phyloP scores from a whole-genome alignment of 2,797 vertebrate genomes.

The Tadarida brasiliensis region DNA sequence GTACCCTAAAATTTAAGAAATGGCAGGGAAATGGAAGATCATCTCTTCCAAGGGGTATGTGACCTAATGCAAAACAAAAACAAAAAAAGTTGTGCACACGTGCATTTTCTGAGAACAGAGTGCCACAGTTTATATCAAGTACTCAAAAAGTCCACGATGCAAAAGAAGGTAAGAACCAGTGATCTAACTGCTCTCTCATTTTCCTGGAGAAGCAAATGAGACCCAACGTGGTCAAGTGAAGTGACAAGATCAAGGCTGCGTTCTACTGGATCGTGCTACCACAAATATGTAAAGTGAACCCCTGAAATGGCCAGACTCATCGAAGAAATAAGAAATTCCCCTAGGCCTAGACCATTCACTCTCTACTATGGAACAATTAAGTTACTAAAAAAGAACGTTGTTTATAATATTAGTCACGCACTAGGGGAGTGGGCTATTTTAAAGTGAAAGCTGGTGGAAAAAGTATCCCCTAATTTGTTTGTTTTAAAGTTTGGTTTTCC shows the following conservation, averaged over 20 bases:
- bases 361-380: neutral
- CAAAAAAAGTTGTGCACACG: neutral
- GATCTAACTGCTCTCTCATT: slow-evolving; percentile 31
- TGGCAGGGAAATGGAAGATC: neutral
- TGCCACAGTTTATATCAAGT: neutral
- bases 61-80: slow-evolving; percentile 37
- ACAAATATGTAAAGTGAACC: neutral
- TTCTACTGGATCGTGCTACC: neutral
- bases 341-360: neutral
- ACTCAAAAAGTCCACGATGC: slow-evolving; percentile 13
- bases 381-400: neutral
- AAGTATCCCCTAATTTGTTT: slow-evolving; percentile 8
- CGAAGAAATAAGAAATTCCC: slow-evolving; percentile 8
- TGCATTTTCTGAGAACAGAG: neutral
- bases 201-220: neutral
- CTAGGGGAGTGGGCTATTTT: neutral
- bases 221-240: neutral
- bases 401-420: slow-evolving; percentile 35
- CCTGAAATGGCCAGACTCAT: neutral
- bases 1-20: slow-evolving; percentile 64
- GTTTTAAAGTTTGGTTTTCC: slow-evolving; percentile 24
- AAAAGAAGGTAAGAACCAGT: slow-evolving; percentile 35
- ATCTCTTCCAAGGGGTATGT: neutral
- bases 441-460: slow-evolving; percentile 44
- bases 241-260: neutral